Percentiles rank a stretch among this genome's conserved stretches.
These are phyloP conservation scores for Eonycteris spelaea DNA, from an alignment of 2,113 vertebrate genomes.

Conservation along the genomic window DNA sequence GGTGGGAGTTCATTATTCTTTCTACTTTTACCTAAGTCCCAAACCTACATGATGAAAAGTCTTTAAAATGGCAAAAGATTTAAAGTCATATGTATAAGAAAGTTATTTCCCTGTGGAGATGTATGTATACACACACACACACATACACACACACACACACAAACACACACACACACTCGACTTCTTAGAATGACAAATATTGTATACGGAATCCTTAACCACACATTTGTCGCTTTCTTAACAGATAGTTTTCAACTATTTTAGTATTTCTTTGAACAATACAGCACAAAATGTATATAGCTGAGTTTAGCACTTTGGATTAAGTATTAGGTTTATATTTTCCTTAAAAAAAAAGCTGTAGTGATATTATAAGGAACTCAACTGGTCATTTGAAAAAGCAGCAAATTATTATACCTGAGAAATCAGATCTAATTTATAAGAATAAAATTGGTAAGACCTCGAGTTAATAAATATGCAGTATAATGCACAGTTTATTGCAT, in stretches of 20 bases:
- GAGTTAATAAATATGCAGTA: neutral
- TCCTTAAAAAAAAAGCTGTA: neutral
- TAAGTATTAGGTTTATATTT: neutral
- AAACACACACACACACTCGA: neutral
- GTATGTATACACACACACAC: neutral
- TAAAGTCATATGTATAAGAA: neutral
- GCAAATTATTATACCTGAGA: neutral
- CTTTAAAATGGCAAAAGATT: neutral
- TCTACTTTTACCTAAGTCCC: neutral
- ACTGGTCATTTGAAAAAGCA: neutral
- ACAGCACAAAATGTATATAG: neutral
- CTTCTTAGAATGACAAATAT: neutral
- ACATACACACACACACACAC: neutral
- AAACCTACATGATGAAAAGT: neutral
- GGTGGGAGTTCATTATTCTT: neutral
- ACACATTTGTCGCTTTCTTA: neutral
- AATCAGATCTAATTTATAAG: neutral
- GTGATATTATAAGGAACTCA: neutral
- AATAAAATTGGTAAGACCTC: neutral
- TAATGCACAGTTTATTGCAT: neutral
- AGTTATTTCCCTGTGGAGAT: neutral
- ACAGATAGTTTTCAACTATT: neutral
- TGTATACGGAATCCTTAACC: neutral
- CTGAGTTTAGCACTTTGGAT: neutral
- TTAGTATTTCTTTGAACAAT: neutral